Conservation (phyloP, 30 jellyfish, hydroid and myxozoan species). For the Cassiopea xamachana region DNA sequence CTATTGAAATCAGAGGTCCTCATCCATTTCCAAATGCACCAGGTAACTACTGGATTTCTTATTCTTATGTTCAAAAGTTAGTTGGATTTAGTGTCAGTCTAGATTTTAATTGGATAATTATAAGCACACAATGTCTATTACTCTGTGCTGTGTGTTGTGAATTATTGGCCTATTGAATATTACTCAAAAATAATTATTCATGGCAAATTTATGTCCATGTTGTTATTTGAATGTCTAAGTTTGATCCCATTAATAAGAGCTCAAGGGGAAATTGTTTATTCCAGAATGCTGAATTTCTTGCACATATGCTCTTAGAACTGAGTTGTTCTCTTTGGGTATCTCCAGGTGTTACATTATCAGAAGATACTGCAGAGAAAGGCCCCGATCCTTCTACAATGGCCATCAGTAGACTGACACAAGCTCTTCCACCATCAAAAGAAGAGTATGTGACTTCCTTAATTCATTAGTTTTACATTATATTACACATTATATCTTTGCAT, state of each 20-base stretch:
- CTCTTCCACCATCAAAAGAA: conserved; percentile 66
- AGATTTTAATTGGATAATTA: no score
- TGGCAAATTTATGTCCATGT: no score
- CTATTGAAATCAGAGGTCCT: conserved; percentile 73
- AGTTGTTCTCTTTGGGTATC: conserved; percentile 18
- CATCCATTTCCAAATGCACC: conserved; percentile 88
- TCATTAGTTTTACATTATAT: not conserved
- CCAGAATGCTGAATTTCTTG: no score
- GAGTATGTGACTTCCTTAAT: conserved; percentile 37
- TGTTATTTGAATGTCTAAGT: no score
- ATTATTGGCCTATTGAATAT: no score
- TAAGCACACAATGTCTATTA: no score
- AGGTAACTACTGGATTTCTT: conserved; percentile 36
- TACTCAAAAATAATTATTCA: no score
- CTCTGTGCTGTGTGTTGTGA: no score
- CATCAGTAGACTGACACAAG: conserved; percentile 28
- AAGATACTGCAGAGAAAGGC: conserved; percentile 74
- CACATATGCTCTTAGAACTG: not conserved
- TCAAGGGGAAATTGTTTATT: no score
- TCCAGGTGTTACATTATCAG: conserved; percentile 82
- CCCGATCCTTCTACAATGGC: conserved; percentile 76
- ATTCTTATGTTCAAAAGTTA: not conserved
- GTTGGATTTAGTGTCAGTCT: not conserved
- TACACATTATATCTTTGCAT: no score
- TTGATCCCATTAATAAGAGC: no score